Base-by-base conservation (phyloP, 2,113 vertebrate genomes). In the Cryptotis parvus region DNA sequence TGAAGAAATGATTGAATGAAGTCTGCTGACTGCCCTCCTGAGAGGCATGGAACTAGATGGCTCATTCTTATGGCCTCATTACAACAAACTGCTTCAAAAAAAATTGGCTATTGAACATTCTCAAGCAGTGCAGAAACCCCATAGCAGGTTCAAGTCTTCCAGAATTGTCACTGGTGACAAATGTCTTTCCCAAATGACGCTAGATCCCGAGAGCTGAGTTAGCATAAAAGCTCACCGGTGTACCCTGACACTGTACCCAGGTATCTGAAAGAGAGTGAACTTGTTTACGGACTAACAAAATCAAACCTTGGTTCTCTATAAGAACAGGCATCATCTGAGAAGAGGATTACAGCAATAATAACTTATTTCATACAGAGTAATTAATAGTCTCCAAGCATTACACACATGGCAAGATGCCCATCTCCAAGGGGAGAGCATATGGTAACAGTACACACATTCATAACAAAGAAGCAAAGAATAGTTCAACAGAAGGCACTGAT, bases 351-450 rank as follows among this genome's bases (percentile, higher is more conserved):
- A 49, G 37, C 49, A 80, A 93, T 72, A 93, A 91, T 72, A 93
- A 91, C 75, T 94, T 94, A 91, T 82, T 95, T 83, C 94, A 88
- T 86, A 91, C 78, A 63, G 93, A 76, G 96, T 94, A 96, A 96
- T 96, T 95, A 96, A 96, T 96, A 96, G 95, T 88, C 85, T 49
- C 85, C 55, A 93, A 95, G 88, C 3, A 0, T 72, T 94, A 73
- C 92, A 82, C 82, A 45, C 39, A 76, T 96, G 95, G 96, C 96
- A 81, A 88, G 77, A 89, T 76, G 95, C 96, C 96, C 93, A 88
- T 86, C 85, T 96, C 94, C 91, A 89, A 95, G 90, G 92, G 95
- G 96, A 75, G 92, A 96, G 35, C 96, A 96, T 96, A 96, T 96
- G 96, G 94, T 87, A 88, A 69, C 93, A 90, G 70, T 55, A 93